Evolutionary conservation across 1,140 invertebrate species (phyloP).

Genomic region (Drosophila watanabei): DNA sequence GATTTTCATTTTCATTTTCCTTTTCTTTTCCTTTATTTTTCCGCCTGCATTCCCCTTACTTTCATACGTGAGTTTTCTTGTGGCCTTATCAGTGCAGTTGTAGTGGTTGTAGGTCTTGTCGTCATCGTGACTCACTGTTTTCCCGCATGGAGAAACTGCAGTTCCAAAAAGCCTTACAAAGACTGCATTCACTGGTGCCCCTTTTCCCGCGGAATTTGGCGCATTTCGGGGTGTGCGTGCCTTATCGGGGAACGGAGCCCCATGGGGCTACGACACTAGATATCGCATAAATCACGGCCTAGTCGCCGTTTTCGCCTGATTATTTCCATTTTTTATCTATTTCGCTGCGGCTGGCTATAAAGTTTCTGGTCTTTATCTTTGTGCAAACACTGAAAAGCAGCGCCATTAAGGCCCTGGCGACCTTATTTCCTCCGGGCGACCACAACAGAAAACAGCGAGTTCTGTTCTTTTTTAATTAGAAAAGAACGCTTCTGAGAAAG

Average conservation of each 20-base stretch:
- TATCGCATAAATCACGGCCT: slow-evolving; percentile 80
- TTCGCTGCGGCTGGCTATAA: slow-evolving; percentile 73
- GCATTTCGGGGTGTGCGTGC: slow-evolving; percentile 63
- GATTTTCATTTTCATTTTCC: slow-evolving; percentile 33
- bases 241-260: slow-evolving; percentile 62
- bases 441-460: slow-evolving; percentile 41
- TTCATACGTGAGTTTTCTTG: slow-evolving; percentile 73
- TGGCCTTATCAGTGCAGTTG: slow-evolving; percentile 63
- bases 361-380: slow-evolving; percentile 74
- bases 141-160: slow-evolving; percentile 53
- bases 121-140: slow-evolving; percentile 60
- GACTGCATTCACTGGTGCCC: slow-evolving; percentile 9
- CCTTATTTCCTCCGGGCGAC: slow-evolving; percentile 59
- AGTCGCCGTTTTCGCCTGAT: slow-evolving; percentile 70
- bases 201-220: slow-evolving; percentile 29
- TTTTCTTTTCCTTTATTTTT: background rate
- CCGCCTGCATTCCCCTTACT: slow-evolving; percentile 47
- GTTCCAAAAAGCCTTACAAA: slow-evolving; percentile 16
- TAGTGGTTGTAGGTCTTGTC: slow-evolving; percentile 32
- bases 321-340: slow-evolving; percentile 77
- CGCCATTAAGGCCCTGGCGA: slow-evolving; percentile 72
- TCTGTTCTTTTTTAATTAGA: slow-evolving; percentile 65
- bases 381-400: slow-evolving; percentile 70
- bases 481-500: background rate
- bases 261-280: slow-evolving; percentile 55